These are phyloP conservation scores for Pinctada fucata DNA, from an alignment of 2,888 invertebrate genomes.

Conservation along the genomic window DNA sequence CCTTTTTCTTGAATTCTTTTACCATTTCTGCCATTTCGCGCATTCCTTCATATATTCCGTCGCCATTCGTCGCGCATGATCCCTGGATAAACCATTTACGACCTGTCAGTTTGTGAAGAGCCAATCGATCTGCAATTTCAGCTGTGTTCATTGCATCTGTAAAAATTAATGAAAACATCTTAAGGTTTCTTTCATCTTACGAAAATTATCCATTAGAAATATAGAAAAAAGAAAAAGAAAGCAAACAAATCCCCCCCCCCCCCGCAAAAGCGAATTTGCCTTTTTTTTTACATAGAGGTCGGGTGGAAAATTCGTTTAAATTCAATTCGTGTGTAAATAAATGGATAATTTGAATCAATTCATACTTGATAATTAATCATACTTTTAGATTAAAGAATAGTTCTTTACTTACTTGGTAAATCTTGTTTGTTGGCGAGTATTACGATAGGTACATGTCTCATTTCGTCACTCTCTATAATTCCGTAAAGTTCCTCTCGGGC, in stretches of 20 bases:
- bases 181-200: too few species aligned
- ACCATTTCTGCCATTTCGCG: constrained; percentile 71
- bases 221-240: neutral
- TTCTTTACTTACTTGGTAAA: constrained; percentile 62
- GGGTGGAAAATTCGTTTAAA: too few species aligned
- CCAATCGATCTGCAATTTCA: constrained; percentile 67
- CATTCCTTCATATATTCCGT: constrained; percentile 75
- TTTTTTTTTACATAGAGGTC: too few species aligned
- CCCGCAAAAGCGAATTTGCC: too few species aligned
- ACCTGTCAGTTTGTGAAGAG: constrained; percentile 60
- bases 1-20: constrained; percentile 62
- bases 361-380: too few species aligned
- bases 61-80: constrained; percentile 73
- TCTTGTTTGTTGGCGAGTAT: constrained; percentile 77
- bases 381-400: too few species aligned
- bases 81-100: constrained; percentile 75
- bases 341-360: too few species aligned
- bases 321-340: too few species aligned
- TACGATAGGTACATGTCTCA: constrained; percentile 74
- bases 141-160: constrained; percentile 65
- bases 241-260: too few species aligned
- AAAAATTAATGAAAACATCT: constrained; percentile 8
- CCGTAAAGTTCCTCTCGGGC: constrained; percentile 70
- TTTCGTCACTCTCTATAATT: constrained; percentile 66
- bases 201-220: neutral